Conservation (phyloP, 2,888 invertebrate species). For the Philaethria dido region DNA sequence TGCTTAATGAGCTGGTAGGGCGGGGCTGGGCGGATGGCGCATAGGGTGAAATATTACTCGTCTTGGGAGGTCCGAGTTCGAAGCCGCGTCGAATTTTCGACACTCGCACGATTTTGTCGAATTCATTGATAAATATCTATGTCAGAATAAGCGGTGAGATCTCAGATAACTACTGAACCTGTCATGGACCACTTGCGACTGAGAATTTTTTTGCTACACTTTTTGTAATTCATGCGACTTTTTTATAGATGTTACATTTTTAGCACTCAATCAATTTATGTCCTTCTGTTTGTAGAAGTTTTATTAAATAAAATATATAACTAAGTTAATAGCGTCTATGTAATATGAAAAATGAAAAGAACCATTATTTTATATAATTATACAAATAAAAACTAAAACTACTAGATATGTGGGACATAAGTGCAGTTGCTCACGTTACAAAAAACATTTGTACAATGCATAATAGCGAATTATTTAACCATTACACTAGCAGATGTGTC, state of each 20-base stretch:
- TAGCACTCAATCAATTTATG: conserved; percentile 16
- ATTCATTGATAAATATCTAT: conserved; percentile 74
- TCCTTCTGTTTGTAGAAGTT: background rate
- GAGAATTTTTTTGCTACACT: conserved; percentile 19
- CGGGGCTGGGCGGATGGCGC: conserved; percentile 65
- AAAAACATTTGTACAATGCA: conserved; percentile 70
- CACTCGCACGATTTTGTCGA: conserved; percentile 82
- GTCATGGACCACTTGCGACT: conserved; percentile 41
- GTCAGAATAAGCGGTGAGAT: conserved; percentile 61
- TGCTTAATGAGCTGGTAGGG: conserved; percentile 74
- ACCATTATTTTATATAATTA: no score
- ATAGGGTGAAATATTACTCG: conserved; percentile 76
- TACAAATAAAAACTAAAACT: background rate
- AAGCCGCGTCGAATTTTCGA: conserved; percentile 75
- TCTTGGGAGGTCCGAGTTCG: conserved; percentile 76
- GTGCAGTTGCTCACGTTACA: conserved; percentile 55
- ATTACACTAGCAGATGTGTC: conserved; percentile 77
- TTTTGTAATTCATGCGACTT: conserved; percentile 22
- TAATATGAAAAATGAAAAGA: no score
- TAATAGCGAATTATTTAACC: conserved; percentile 49
- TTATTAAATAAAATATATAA: background rate
- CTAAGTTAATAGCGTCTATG: no score
- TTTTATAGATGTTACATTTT: conserved; percentile 22
- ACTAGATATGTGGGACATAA: background rate
- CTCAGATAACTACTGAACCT: conserved; percentile 57